phyloP scores from a whole-genome alignment of 1,140 invertebrate genomes.

The Dreissena rostriformis region DNA sequence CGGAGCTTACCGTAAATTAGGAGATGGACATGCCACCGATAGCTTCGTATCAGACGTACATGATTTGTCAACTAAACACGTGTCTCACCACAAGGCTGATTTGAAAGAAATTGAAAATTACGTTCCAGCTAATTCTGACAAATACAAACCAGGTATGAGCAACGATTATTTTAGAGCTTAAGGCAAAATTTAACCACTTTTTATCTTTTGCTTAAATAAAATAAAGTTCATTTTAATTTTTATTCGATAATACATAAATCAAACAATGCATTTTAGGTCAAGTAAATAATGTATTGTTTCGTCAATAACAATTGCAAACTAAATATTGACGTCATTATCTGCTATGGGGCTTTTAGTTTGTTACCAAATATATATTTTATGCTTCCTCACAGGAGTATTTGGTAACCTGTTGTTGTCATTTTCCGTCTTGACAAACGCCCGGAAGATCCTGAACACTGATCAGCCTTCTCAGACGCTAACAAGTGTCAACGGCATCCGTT shows the following conservation, averaged over 20 bases:
- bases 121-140: not conserved
- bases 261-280: not conserved
- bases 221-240: not conserved
- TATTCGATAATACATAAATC: too few relatives aligned
- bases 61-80: not conserved
- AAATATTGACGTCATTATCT: not conserved
- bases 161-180: not conserved
- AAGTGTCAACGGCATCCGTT: slow-evolving; percentile 78
- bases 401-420: slow-evolving; percentile 67
- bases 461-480: slow-evolving; percentile 64
- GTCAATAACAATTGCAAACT: not conserved
- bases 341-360: not conserved
- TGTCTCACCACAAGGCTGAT: not conserved
- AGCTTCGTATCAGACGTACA: not conserved
- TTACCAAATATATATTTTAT: not conserved
- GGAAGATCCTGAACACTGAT: slow-evolving; percentile 67
- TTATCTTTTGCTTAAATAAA: not conserved
- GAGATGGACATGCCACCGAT: not conserved
- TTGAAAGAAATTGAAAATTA: not conserved
- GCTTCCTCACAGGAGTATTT: slow-evolving; percentile 54
- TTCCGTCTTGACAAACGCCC: slow-evolving; percentile 70
- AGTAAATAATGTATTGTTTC: not conserved
- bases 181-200: too few relatives aligned
- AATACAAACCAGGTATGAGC: not conserved
- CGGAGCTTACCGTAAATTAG: not conserved